Conservation (phyloP, 2,888 invertebrate species). For the Melanophora roralis region DNA sequence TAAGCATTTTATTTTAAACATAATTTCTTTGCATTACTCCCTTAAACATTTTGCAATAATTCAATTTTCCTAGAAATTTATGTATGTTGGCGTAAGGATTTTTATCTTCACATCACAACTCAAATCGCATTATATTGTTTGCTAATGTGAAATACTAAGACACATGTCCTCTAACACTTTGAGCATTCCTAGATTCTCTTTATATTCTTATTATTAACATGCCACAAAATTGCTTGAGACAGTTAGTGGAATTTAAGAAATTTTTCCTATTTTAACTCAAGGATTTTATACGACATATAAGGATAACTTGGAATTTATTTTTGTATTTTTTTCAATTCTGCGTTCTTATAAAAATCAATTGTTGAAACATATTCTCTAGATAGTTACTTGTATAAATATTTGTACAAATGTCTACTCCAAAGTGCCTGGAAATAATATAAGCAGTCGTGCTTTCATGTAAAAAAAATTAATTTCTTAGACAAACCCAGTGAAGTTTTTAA, state of each 20-base stretch:
- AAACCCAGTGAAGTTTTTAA: background rate
- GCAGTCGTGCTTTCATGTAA: background rate
- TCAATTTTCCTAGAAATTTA: background rate
- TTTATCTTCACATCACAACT: background rate
- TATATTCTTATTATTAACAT: background rate
- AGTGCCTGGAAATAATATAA: background rate
- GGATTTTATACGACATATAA: constrained; percentile 16
- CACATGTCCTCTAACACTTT: constrained; percentile 34
- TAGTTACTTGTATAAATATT: constrained; percentile 53
- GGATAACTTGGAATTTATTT: background rate
- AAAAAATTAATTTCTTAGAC: background rate
- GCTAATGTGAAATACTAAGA: constrained; percentile 20
- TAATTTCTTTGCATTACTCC: background rate
- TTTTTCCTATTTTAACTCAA: constrained; percentile 8
- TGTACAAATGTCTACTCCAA: constrained; percentile 44
- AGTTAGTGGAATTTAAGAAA: constrained; percentile 42
- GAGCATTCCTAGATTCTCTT: background rate
- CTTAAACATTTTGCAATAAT: background rate
- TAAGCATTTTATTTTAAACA: background rate
- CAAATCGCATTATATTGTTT: constrained; percentile 31
- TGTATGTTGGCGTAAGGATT: too few relatives aligned
- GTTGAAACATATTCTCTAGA: constrained; percentile 51
- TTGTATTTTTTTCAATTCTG: background rate
- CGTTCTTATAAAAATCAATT: constrained; percentile 49
- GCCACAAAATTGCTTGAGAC: constrained; percentile 19